Base-by-base conservation (phyloP, 1,140 invertebrate genomes). In the Solenopsis invicta region DNA sequence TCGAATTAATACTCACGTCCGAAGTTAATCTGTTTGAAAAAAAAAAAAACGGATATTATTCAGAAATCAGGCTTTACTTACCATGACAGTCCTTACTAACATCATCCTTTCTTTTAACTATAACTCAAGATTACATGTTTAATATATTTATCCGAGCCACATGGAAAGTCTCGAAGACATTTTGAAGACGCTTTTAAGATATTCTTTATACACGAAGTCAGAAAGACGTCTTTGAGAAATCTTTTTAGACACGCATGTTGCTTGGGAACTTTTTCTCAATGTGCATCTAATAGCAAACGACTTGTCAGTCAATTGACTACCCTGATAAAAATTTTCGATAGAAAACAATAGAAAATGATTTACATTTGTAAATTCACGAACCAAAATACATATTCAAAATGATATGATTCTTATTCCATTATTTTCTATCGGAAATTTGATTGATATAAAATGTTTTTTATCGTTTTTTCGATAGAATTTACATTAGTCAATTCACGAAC, bases 1-100 rank as follows among this genome's bases (percentile, higher is more conserved):
- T 37, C 48, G 74, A 77, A 66, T 78, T 93, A 1, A 94, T 88
- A 69, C 67, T 92, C 6, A 89, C 85, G 0, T 94, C 94, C 12
- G 93, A 90, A 3, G 87, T 90, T 41, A 94, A 85, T 87, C 90
- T 91, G 16, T 12, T 10, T 9, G 0, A n/a, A n/a, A 69, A 4
- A 21, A 48, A 61, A 4, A 52, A 37, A 1, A 41, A 41, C 0
- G 4, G 5, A 2, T 0, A 34, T 61, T 72, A 72, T 69, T 29
- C n/a, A 6, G 52, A 48, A 29, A 66, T 18, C 0, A 6, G 2
- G 13, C 4, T 29, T 61, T 56, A 59, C 67, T 82, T 82, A 72
- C 66, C 41, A 16, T 0, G 18, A 41, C 61, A 29, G 29, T n/a
- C 61, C 45, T n/a, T n/a, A n/a, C n/a, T n/a, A n/a, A 18, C 12